Evolutionary conservation across 2,113 vertebrate genomes (phyloP), one percentile per base, ranked within the genome.

Genomic region (Gambusia holbrooki): DNA sequence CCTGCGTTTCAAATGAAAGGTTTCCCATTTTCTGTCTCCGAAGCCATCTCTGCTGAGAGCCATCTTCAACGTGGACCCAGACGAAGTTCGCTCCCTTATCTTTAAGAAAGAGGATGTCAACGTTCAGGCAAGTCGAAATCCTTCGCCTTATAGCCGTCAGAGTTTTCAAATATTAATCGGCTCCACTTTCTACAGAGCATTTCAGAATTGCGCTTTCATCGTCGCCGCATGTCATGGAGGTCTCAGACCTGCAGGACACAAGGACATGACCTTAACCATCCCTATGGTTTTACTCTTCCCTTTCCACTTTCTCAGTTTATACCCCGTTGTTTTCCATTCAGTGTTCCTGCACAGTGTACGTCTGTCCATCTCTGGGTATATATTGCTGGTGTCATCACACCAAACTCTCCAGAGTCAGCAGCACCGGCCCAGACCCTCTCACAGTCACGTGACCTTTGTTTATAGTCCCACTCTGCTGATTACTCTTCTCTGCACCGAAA

Each of bases 91-190:
- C 79, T 94, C 97, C 75, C 95, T 99, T 88, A 97, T 99, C 93
- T 98, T 99, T 94, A 98, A 98, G 93, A 99, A 99, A 87, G 98
- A 99, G 95, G 97, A 99, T 93, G 98, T 99, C 91, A 99, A 99
- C 92, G 94, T 97, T 90, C 97, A 99, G 96, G 98, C 98, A 94
- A 71, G 68, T 73, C 73, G 9, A 13, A 28, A 64, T 58, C 17
- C 48, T 27, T 17, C 22, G 32, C 12, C 35, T 79, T 29, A 40
- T 14, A 8, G 7, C 7, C 0, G 15, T 27, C 29, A 64, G 37
- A 27, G n/a, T 3, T 64, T 25, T 48, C 7, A n/a, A 58, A 58
- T 58, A 25, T 3, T 25, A n/a, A 58, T n/a, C 2, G 3, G 17
- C 51, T 54, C 17, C 17, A 54, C 22, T 54, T 54, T 54, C 17